A percentile compares a stretch with the other conserved stretches of the same genome.
These are phyloP conservation scores for Cristatella mucedo DNA, from an alignment of 2,888 invertebrate species.

Conservation along the genomic window DNA sequence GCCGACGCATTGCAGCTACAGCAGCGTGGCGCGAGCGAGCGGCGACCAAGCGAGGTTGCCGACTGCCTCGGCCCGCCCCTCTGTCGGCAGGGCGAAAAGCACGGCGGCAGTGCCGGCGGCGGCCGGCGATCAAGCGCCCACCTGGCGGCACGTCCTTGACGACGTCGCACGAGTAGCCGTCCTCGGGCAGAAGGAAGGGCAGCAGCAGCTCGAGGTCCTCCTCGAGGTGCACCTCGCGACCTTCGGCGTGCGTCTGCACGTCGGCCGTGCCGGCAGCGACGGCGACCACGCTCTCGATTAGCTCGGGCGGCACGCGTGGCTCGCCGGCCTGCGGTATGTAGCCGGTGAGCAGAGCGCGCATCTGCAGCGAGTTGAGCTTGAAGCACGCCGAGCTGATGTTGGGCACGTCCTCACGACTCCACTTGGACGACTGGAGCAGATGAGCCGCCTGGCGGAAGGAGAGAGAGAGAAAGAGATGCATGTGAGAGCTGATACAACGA, in stretches of 20 bases:
- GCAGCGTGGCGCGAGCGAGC: too few species aligned
- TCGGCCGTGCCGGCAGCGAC: conserved; percentile 50
- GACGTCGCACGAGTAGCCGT: conserved; percentile 92
- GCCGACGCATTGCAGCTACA: too few species aligned
- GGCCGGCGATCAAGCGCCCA: too few species aligned
- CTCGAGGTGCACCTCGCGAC: conserved; percentile 71
- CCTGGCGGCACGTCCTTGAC: conserved; percentile 71
- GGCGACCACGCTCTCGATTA: conserved; percentile 19
- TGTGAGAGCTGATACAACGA: not conserved
- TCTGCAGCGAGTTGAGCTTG: conserved; percentile 86
- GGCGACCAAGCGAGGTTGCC: conserved; percentile 9
- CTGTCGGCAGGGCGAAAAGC: conserved; percentile 62
- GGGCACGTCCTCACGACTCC: conserved; percentile 69
- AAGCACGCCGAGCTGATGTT: conserved; percentile 79
- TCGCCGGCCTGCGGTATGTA: conserved; percentile 52
- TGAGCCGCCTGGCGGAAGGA: conserved; percentile 58
- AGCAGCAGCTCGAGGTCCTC: conserved; percentile 69
- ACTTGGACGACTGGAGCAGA: conserved; percentile 62
- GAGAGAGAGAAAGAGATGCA: conserved; percentile 5
- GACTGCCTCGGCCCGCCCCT: conserved; percentile 12
- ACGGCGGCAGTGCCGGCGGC: conserved; percentile 69
- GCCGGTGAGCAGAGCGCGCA: conserved; percentile 65
- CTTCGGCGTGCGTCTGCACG: conserved; percentile 62
- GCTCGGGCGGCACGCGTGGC: conserved; percentile 42
- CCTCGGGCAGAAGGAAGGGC: conserved; percentile 82